Evolutionary conservation across 2,113 vertebrate genomes (phyloP), one percentile per base, ranked within the genome.

Genomic region (Mormoops blainvillei): DNA sequence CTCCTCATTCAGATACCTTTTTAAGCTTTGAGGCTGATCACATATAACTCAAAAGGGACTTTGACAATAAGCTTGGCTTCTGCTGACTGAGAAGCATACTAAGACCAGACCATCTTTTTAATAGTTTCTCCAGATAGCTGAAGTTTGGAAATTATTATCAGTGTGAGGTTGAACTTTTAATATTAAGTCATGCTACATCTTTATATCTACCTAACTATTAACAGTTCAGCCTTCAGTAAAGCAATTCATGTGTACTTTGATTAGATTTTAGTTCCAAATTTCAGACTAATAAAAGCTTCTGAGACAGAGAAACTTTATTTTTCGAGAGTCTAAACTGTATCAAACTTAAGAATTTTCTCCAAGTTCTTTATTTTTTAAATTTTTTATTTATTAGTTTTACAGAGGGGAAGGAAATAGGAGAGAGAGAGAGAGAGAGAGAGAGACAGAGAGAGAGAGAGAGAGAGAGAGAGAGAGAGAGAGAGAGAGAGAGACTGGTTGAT

Each of bases 271-370:
- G 15, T 76, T 89, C 63, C 48, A 93, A 93, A 89, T 24, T 90
- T 84, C 52, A 95, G 54, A 78, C 20, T 33, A 9, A 82, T 41
- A 68, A 92, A 93, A 93, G 31, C 48, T 92, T 85, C 82, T 86
- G 50, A 96, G 41, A 74, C 31, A 73, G 58, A 94, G 24, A 87
- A 93, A 70, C 76, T 88, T 78, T 41, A 71, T 71, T 86, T 94
- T 45, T 43, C 4, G 1, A 24, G 41, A 86, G n/a, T 48, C 5
- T 58, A 89, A 50, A 58, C 71, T 81, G 48, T 87, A 52, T 20
- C 24, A 82, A 88, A 91, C 50, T 52, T 65, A 36, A 90, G 26
- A 86, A 67, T 84, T 67, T 73, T 96, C 74, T 94, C 56, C 76
- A 97, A 61, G 43, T 56, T 80, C 12, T 78, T 74, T 82, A 13